Conservation (phyloP, 2,797 vertebrate species). For the Sebastiscus albofasciatus region DNA sequence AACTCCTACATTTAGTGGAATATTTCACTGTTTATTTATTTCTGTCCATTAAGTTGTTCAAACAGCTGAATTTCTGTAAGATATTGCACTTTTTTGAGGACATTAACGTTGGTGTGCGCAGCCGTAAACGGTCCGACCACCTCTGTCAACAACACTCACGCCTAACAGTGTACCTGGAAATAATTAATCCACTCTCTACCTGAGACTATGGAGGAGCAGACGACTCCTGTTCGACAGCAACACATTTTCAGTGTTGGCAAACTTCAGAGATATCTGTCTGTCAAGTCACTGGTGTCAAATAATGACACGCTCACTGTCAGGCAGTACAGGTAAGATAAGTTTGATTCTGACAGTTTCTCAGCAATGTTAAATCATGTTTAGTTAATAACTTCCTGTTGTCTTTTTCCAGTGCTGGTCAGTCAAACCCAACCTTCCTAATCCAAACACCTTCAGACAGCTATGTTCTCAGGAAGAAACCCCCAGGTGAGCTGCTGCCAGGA, state of each 20-base stretch:
- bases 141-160: neutral
- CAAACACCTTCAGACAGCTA: conserved; percentile 81
- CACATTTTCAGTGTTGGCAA: conserved; percentile 81
- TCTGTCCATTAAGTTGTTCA: too few relatives aligned
- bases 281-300: conserved; percentile 72
- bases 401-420: conserved; percentile 87
- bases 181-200: conserved; percentile 25
- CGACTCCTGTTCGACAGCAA: conserved; percentile 78
- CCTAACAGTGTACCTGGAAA: neutral
- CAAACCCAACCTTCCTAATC: conserved; percentile 93
- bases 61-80: too few relatives aligned
- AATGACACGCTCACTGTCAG: conserved; percentile 74
- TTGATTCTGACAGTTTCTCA: neutral
- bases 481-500: conserved; percentile 88
- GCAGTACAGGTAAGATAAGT: conserved; percentile 88
- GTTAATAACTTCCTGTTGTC: neutral
- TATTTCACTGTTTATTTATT: too few relatives aligned
- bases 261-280: conserved; percentile 83
- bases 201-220: conserved; percentile 74
- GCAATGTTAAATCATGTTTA: neutral
- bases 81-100: neutral
- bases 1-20: conserved; percentile 5
- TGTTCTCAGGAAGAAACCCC: conserved; percentile 94
- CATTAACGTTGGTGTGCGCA: neutral
- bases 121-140: conserved; percentile 25